Percentiles rank a stretch among this genome's conserved stretches.
phyloP scores from a whole-genome alignment of 2,113 vertebrate species.

The Leptobrachium ailaonicum region DNA sequence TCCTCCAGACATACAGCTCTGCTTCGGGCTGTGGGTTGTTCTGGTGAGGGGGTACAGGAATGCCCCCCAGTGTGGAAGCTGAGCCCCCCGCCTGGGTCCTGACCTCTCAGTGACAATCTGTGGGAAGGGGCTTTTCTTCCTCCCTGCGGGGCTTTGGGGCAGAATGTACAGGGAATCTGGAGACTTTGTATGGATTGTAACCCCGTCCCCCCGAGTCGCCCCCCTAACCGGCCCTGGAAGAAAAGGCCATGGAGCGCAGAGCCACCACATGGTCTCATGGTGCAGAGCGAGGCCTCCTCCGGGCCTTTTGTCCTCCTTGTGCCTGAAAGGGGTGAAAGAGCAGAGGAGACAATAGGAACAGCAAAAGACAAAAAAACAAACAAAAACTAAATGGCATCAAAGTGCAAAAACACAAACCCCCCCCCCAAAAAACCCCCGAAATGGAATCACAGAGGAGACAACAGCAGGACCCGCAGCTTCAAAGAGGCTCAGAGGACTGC shows the following conservation, averaged over 20 bases:
- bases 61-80: slow-evolving; percentile 22
- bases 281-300: slow-evolving; percentile 22
- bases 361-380: slow-evolving; percentile 33
- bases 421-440: too few relatives aligned
- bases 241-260: slow-evolving; percentile 12
- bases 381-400: slow-evolving; percentile 41
- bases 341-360: slow-evolving; percentile 40
- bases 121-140: slow-evolving; percentile 40
- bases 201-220: slow-evolving; percentile 7
- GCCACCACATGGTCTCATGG: neutral
- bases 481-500: too few relatives aligned
- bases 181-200: slow-evolving; percentile 39
- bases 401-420: slow-evolving; percentile 26
- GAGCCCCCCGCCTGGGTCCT: slow-evolving; percentile 35
- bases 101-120: slow-evolving; percentile 40
- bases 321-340: slow-evolving; percentile 16
- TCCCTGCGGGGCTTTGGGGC: slow-evolving; percentile 33
- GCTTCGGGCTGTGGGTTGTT: neutral
- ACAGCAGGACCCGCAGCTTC: neutral
- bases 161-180: slow-evolving; percentile 45
- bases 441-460: neutral
- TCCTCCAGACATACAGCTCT: too few relatives aligned
- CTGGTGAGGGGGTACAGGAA: neutral
- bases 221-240: slow-evolving; percentile 25
- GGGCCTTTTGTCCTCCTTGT: slow-evolving; percentile 38